Percentiles rank a stretch among this genome's conserved stretches.
Conservation (phyloP, 2,797 vertebrate genomes). For the Acanthiza pusilla region DNA sequence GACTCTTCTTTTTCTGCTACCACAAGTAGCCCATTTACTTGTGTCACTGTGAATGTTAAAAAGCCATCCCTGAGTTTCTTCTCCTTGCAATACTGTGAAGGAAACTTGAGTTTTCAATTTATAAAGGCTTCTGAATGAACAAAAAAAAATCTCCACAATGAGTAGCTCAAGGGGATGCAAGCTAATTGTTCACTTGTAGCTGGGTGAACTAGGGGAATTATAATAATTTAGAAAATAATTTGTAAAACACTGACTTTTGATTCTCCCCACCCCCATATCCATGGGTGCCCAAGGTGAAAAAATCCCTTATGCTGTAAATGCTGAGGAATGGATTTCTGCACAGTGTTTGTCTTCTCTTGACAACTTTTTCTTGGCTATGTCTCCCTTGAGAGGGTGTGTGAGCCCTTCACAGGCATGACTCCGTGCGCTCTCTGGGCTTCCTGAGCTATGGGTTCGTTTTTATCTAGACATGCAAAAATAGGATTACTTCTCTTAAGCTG, state of each 20-base stretch:
- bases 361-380: not conserved
- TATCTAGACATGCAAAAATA: not conserved
- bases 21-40: not conserved
- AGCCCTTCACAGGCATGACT: not conserved
- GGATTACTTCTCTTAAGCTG: not conserved
- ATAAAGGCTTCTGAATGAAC: slow-evolving; percentile 50
- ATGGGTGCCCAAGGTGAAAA: not conserved
- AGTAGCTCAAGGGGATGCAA: slow-evolving; percentile 28
- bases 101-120: slow-evolving; percentile 45
- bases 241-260: slow-evolving; percentile 28
- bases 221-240: slow-evolving; percentile 62
- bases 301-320: not conserved
- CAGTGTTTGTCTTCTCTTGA: not conserved
- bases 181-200: slow-evolving; percentile 36
- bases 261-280: not conserved
- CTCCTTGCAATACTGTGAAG: not conserved
- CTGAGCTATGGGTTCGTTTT: not conserved
- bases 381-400: not conserved
- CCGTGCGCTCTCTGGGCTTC: not conserved
- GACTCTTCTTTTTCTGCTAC: not conserved
- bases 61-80: not conserved
- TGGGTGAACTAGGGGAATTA: slow-evolving; percentile 57
- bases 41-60: not conserved
- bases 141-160: slow-evolving; percentile 50
- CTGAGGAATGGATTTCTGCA: not conserved